A percentile compares a stretch with the other conserved stretches of the same genome.
phyloP scores from a whole-genome alignment of 1,140 invertebrate genomes.

The Lordiphosa mommai region DNA sequence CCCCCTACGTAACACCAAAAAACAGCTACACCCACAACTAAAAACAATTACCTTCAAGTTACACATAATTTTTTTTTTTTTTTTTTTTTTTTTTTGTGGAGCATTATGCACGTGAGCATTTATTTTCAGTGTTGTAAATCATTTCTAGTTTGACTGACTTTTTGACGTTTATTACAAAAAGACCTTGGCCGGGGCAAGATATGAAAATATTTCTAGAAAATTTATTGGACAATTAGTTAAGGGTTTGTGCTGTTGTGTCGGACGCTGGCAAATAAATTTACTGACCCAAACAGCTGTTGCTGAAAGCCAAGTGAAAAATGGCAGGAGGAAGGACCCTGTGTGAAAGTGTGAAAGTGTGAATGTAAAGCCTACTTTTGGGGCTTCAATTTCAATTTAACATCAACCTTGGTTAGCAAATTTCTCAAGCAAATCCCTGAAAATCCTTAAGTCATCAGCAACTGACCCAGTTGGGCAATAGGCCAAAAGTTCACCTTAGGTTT shows the following conservation, averaged over 20 bases:
- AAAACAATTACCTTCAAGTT: conserved; percentile 23
- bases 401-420: too few species aligned
- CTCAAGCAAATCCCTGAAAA: too few species aligned
- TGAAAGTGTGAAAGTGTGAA: too few species aligned
- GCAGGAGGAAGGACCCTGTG: background rate
- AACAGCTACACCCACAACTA: conserved; percentile 12
- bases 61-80: conserved; percentile 28
- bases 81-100: too few species aligned
- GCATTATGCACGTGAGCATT: conserved; percentile 13
- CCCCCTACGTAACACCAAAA: conserved; percentile 28
- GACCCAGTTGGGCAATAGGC: too few species aligned
- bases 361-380: too few species aligned
- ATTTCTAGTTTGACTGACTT: conserved; percentile 52
- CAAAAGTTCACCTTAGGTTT: too few species aligned
- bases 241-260: conserved; percentile 1
- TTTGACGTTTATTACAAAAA: conserved; percentile 58
- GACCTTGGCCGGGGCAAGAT: background rate
- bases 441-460: too few species aligned
- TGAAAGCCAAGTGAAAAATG: conserved; percentile 23
- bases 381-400: too few species aligned
- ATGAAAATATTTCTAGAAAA: conserved; percentile 23
- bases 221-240: conserved; percentile 73
- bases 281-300: conserved; percentile 22
- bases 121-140: conserved; percentile 24
- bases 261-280: conserved; percentile 18